Evolutionary conservation across 2,797 vertebrate genomes (phyloP).

Genomic region (Cetoscarus ocellatus): DNA sequence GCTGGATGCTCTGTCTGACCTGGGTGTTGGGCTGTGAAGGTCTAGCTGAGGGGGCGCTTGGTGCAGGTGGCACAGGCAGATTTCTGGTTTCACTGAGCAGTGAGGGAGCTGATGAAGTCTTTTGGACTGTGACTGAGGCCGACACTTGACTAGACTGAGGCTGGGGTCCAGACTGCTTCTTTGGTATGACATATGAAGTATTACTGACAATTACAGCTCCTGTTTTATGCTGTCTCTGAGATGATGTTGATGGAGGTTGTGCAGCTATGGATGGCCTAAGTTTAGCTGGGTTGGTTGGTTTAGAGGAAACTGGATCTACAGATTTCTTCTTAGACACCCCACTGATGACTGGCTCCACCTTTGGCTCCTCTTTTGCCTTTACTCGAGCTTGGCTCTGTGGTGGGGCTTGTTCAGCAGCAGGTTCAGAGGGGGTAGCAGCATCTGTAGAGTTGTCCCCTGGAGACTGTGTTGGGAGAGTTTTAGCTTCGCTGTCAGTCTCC

Average conservation of each 20-base stretch:
- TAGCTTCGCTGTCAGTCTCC: slow-evolving; percentile 65
- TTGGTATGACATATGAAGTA: slow-evolving; percentile 72
- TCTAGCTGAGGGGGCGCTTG: slow-evolving; percentile 79
- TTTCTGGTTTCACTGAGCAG: slow-evolving; percentile 73
- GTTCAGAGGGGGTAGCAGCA: slow-evolving; percentile 25
- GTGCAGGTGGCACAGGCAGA: slow-evolving; percentile 77
- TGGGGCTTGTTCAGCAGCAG: slow-evolving; percentile 24
- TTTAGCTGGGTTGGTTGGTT: slow-evolving; percentile 65
- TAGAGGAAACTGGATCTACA: slow-evolving; percentile 27
- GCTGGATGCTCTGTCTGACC: slow-evolving; percentile 95
- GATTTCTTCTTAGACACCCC: slow-evolving; percentile 58
- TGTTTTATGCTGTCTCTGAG: slow-evolving; percentile 65
- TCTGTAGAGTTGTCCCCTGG: slow-evolving; percentile 68
- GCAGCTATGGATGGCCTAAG: slow-evolving; percentile 27
- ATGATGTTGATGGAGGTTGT: slow-evolving; percentile 57
- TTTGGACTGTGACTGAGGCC: slow-evolving; percentile 51
- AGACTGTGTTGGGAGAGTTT: slow-evolving; percentile 1
- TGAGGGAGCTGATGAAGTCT: slow-evolving; percentile 53
- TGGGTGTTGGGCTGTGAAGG: slow-evolving; percentile 90
- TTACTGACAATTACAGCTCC: slow-evolving; percentile 74
- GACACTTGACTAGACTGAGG: slow-evolving; percentile 55
- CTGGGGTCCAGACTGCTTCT: slow-evolving; percentile 69
- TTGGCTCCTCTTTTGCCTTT: slow-evolving; percentile 76
- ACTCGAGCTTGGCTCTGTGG: slow-evolving; percentile 38
- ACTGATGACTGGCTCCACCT: slow-evolving; percentile 67